Conservation (phyloP, 1,140 invertebrate genomes). For the Orchestia grillus region DNA sequence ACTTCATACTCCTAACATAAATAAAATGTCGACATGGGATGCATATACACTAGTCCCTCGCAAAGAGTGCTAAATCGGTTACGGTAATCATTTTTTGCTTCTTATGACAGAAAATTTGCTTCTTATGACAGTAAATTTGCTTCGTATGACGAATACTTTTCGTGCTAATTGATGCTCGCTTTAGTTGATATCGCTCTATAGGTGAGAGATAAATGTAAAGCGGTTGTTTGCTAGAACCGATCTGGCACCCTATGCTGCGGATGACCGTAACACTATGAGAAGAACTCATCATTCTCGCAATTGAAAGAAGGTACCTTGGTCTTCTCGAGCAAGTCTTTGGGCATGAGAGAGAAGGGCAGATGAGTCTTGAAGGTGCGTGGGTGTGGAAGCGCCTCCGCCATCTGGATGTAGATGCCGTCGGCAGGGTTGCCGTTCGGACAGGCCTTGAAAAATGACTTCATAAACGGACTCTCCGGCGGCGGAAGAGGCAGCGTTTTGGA, state of each 20-base stretch:
- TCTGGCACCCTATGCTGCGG: not conserved
- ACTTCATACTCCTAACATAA: too few relatives aligned
- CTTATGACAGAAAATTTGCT: too few relatives aligned
- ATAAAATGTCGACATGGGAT: too few relatives aligned
- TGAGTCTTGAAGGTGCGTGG: slow-evolving; percentile 73
- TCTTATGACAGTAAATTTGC: too few relatives aligned
- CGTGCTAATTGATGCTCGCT: too few relatives aligned
- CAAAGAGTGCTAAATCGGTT: too few relatives aligned
- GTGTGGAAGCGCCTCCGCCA: slow-evolving; percentile 69
- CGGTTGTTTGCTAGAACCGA: too few relatives aligned
- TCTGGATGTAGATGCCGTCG: slow-evolving; percentile 69
- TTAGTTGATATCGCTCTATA: too few relatives aligned
- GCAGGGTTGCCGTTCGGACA: slow-evolving; percentile 57
- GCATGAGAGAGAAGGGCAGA: slow-evolving; percentile 71
- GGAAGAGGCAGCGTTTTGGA: slow-evolving; percentile 57
- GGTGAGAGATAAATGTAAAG: too few relatives aligned
- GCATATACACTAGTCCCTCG: too few relatives aligned
- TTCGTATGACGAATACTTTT: too few relatives aligned
- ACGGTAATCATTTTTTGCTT: too few relatives aligned
- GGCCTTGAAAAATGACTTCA: slow-evolving; percentile 61
- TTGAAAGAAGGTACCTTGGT: slow-evolving; percentile 73
- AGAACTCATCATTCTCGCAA: not conserved
- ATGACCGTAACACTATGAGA: not conserved
- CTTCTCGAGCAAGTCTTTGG: slow-evolving; percentile 67
- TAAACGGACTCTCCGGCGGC: slow-evolving; percentile 58